Evolutionary conservation across 2,797 vertebrate genomes (phyloP).

Genomic region (Esox lucius): DNA sequence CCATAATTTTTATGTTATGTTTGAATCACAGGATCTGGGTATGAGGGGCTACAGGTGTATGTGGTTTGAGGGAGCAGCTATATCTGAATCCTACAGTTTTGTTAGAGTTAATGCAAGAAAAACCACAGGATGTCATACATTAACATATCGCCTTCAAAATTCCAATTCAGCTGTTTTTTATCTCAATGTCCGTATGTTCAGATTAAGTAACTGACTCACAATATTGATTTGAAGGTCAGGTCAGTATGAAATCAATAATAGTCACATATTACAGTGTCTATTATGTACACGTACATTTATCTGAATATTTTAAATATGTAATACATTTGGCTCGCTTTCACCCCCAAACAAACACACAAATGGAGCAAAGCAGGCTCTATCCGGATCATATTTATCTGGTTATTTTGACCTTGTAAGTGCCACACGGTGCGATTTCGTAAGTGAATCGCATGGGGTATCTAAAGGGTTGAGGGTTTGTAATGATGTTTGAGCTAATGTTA

Average conservation of each 20-base stretch:
- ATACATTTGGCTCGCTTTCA: background rate
- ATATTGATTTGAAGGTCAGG: too few species aligned
- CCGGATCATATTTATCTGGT: background rate
- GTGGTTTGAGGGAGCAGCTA: background rate
- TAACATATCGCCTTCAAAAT: too few species aligned
- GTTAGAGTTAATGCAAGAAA: too few species aligned
- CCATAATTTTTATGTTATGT: conserved; percentile 27
- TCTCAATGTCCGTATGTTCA: too few species aligned
- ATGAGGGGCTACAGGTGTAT: background rate
- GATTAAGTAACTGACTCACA: too few species aligned
- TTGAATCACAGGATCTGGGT: background rate
- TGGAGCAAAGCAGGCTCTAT: background rate
- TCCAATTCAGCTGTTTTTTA: too few species aligned
- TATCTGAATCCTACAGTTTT: background rate
- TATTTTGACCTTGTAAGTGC: background rate
- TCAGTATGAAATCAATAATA: too few species aligned
- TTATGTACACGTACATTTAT: too few species aligned
- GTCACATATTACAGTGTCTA: too few species aligned
- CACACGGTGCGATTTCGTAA: background rate
- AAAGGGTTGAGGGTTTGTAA: background rate
- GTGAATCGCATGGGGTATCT: background rate
- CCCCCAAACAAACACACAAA: background rate
- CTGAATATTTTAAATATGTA: background rate
- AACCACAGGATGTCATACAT: too few species aligned
- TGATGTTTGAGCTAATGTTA: conserved; percentile 1